Conservation (phyloP, 2,888 invertebrate genomes). For the Sipha maydis region DNA sequence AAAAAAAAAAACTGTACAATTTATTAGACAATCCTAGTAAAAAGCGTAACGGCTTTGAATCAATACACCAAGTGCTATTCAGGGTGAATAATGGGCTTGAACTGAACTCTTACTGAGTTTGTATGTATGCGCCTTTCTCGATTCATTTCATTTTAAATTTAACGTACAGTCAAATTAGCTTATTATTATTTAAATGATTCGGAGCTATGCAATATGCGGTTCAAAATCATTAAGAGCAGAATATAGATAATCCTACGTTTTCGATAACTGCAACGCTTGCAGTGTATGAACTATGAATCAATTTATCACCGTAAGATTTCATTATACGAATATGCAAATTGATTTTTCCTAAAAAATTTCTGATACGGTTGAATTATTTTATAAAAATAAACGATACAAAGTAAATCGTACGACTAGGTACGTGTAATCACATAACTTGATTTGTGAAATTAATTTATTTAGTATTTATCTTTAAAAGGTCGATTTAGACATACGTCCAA, state of each 20-base stretch:
- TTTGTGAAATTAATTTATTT: neutral
- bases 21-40: slow-evolving; percentile 27
- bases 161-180: neutral
- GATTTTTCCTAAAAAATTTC: neutral
- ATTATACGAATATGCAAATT: no score
- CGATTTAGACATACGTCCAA: slow-evolving; percentile 1
- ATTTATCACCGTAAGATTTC: no score
- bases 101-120: neutral
- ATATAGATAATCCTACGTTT: no score
- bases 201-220: no score
- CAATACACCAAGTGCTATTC: neutral
- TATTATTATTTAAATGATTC: neutral
- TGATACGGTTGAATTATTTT: neutral
- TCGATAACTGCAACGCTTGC: no score
- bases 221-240: no score
- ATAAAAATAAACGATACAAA: neutral
- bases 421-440: neutral
- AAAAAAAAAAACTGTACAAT: neutral
- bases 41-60: slow-evolving; percentile 7
- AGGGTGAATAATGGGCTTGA: slow-evolving; percentile 21
- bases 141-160: neutral
- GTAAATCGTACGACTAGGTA: no score
- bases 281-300: no score
- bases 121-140: neutral
- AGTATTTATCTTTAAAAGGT: neutral